phyloP scores from a whole-genome alignment of 2,113 vertebrate species.

The chimpanzee (Pan troglodytes) region NHGRI_mPanTro3-v2.1_pri NC_086015.1:77937501-77938000 shows the following conservation, averaged over 20 bases:
- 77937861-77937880: background rate
- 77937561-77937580: background rate
- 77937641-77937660: background rate
- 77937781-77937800: background rate
- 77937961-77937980: no score
- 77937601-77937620: background rate
- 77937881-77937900: background rate
- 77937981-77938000: no score
- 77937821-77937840: background rate
- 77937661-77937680: background rate
- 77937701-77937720: background rate
- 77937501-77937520: background rate
- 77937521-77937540: background rate
- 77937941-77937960: no score
- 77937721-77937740: background rate
- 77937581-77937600: background rate
- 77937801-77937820: background rate
- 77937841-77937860: background rate
- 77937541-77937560: background rate
- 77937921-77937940: background rate
- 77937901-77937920: background rate
- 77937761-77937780: background rate
- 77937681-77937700: background rate
- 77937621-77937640: background rate
- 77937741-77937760: background rate